phyloP scores from a whole-genome alignment of 2,888 invertebrate genomes.

The Eilema caniola region DNA sequence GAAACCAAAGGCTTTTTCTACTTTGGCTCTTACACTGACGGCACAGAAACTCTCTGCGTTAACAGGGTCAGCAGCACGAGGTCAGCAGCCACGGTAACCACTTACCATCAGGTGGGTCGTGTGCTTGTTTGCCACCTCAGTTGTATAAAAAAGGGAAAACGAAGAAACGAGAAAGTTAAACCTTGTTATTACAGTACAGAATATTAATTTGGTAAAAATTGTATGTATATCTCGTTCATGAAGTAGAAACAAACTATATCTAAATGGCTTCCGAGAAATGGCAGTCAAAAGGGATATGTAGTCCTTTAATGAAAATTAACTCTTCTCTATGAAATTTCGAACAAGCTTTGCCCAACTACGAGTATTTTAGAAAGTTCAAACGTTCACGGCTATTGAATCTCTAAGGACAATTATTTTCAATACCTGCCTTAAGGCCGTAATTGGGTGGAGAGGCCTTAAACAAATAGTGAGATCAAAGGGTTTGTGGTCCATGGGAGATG shows the following conservation, averaged over 20 bases:
- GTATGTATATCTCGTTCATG: background rate
- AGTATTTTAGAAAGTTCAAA: constrained; percentile 23
- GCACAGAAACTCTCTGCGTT: too few relatives aligned
- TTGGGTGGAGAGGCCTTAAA: constrained; percentile 37
- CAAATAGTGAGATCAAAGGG: constrained; percentile 47
- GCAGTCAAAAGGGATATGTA: constrained; percentile 8
- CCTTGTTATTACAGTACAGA: too few relatives aligned
- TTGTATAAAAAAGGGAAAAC: too few relatives aligned
- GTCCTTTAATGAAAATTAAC: constrained; percentile 20
- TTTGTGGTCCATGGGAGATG: background rate
- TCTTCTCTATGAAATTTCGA: constrained; percentile 10
- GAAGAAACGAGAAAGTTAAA: too few relatives aligned
- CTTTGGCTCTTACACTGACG: too few relatives aligned
- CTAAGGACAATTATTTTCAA: constrained; percentile 22
- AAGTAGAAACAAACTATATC: constrained; percentile 4
- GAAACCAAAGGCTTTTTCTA: too few relatives aligned
- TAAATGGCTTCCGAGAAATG: background rate
- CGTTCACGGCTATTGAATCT: constrained; percentile 21
- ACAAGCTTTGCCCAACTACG: constrained; percentile 15
- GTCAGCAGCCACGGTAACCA: too few relatives aligned
- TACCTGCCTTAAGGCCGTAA: constrained; percentile 28
- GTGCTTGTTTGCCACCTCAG: too few relatives aligned
- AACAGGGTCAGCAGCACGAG: too few relatives aligned
- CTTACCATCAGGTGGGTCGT: too few relatives aligned
- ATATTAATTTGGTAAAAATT: background rate